phyloP scores from a whole-genome alignment of 1,140 invertebrate species.

The Cydia strobilella region DNA sequence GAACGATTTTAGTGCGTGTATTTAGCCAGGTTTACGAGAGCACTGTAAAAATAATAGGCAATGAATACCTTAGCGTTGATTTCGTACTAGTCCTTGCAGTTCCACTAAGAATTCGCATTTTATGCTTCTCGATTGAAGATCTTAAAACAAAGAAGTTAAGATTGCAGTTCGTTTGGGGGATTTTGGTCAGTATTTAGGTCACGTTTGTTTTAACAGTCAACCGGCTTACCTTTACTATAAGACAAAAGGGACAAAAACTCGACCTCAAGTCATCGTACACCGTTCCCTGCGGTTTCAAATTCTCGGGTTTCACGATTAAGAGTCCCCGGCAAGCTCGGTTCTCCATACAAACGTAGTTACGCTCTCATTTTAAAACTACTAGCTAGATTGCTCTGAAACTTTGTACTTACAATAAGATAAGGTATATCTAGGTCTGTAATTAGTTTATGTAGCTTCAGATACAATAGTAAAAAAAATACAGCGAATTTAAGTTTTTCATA shows the following conservation, averaged over 20 bases:
- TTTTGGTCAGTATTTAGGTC: slow-evolving; percentile 5
- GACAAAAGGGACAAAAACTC: slow-evolving; percentile 22
- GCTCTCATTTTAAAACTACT: no score
- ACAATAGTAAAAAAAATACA: no score
- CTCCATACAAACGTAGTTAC: no score
- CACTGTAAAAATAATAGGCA: slow-evolving; percentile 29
- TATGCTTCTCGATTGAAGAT: neutral
- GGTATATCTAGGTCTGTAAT: no score
- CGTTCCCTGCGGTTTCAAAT: slow-evolving; percentile 29
- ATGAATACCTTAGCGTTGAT: slow-evolving; percentile 28
- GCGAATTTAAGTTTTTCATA: no score
- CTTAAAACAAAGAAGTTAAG: neutral
- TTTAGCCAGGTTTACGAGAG: slow-evolving; percentile 31
- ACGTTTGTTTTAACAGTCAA: slow-evolving; percentile 27
- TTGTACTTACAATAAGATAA: no score
- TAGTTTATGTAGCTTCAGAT: no score
- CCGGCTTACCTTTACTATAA: slow-evolving; percentile 27
- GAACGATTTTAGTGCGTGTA: slow-evolving; percentile 41
- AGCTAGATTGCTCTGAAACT: no score
- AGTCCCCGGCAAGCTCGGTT: no score
- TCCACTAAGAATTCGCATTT: slow-evolving; percentile 4
- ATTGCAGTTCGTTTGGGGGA: neutral
- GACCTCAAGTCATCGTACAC: slow-evolving; percentile 26
- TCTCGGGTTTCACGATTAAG: slow-evolving; percentile 55
- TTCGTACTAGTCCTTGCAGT: slow-evolving; percentile 18